Conservation (phyloP, 2,888 invertebrate species). For the Parnassius smintheus region DNA sequence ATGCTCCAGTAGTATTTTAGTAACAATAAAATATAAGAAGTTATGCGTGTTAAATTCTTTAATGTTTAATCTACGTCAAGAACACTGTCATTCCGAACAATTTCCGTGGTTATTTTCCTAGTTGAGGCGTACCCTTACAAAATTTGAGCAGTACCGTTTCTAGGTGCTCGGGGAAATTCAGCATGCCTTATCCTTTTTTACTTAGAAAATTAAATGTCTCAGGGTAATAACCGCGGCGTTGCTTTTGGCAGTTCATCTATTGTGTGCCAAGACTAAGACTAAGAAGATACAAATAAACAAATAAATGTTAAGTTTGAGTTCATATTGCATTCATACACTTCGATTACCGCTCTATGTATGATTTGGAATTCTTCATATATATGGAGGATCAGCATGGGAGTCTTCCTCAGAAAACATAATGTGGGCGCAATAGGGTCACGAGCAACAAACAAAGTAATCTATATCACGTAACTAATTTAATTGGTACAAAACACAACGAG, state of each 20-base stretch:
- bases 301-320: constrained; percentile 36
- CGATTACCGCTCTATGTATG: neutral
- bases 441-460: no score
- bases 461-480: no score
- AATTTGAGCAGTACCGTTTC: constrained; percentile 56
- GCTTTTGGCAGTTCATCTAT: constrained; percentile 75
- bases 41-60: no score
- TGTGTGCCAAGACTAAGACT: constrained; percentile 42
- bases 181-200: constrained; percentile 77
- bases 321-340: constrained; percentile 26
- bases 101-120: constrained; percentile 40
- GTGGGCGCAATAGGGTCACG: no score
- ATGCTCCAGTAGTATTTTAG: no score
- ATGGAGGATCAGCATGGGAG: no score
- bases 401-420: no score
- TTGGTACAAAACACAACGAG: no score
- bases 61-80: neutral
- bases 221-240: constrained; percentile 70
- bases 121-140: constrained; percentile 61
- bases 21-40: no score
- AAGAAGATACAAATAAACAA: constrained; percentile 36
- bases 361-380: no score
- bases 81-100: constrained; percentile 21
- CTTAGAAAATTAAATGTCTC: constrained; percentile 81
- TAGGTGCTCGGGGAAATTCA: constrained; percentile 67